phyloP scores from a whole-genome alignment of 2,113 vertebrate genomes.

The Platichthys flesus region DNA sequence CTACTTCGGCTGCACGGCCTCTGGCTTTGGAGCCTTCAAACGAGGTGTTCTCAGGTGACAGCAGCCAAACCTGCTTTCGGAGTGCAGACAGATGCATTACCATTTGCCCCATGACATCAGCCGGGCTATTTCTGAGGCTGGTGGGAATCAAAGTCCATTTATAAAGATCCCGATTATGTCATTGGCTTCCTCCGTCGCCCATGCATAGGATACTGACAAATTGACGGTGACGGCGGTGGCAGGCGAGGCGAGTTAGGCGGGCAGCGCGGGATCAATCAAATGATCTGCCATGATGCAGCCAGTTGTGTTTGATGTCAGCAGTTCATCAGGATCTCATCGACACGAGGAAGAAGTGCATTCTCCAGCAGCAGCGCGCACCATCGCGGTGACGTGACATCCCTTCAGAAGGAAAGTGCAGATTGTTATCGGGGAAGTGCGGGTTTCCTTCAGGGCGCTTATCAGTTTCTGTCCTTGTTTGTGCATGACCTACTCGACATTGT shows the following conservation, averaged over 20 bases:
- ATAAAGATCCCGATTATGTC: constrained; percentile 69
- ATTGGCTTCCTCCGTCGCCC: constrained; percentile 64
- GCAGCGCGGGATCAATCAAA: constrained; percentile 52
- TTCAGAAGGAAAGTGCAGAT: constrained; percentile 21
- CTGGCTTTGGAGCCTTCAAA: not conserved
- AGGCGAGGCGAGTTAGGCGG: constrained; percentile 39
- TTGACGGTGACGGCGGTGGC: constrained; percentile 44
- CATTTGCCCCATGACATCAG: constrained; percentile 72
- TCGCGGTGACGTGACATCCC: constrained; percentile 33
- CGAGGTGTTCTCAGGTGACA: constrained; percentile 49
- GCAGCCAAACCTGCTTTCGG: constrained; percentile 40
- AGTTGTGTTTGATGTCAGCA: constrained; percentile 29
- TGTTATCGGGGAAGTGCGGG: not conserved
- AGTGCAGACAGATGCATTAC: constrained; percentile 67
- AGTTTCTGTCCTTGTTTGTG: constrained; percentile 12
- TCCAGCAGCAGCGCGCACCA: constrained; percentile 3
- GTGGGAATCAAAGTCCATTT: constrained; percentile 75
- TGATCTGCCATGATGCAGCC: constrained; percentile 61
- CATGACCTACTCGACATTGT: not conserved
- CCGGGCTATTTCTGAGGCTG: constrained; percentile 72
- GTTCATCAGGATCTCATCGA: constrained; percentile 33
- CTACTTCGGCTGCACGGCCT: not conserved
- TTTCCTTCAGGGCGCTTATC: constrained; percentile 17
- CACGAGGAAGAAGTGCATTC: not conserved
- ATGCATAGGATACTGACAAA: constrained; percentile 73